Percentiles rank a stretch among this genome's conserved stretches.
phyloP scores from a whole-genome alignment of 2,113 vertebrate genomes.

The Euleptes europaea region DNA sequence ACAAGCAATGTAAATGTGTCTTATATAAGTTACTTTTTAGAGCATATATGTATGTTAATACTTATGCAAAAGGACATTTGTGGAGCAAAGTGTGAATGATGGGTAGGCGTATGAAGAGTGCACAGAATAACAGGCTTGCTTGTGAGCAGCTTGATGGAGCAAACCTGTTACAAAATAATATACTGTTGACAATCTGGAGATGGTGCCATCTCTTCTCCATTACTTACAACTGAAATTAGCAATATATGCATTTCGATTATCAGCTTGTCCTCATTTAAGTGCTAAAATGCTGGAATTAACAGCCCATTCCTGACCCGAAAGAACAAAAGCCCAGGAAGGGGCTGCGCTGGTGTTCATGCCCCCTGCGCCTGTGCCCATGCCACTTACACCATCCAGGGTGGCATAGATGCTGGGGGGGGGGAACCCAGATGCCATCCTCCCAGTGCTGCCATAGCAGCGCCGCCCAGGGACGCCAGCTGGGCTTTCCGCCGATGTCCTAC shows the following conservation, averaged over 20 bases:
- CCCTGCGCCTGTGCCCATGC: too few species aligned
- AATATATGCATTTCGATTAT: neutral
- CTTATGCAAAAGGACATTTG: constrained; percentile 57
- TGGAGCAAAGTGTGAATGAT: constrained; percentile 51
- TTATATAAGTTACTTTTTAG: constrained; percentile 27
- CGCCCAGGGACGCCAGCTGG: too few species aligned
- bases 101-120: constrained; percentile 48
- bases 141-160: constrained; percentile 54
- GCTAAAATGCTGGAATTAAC: constrained; percentile 20
- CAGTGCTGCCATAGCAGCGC: too few species aligned
- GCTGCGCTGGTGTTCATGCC: too few species aligned
- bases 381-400: too few species aligned
- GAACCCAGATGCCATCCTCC: too few species aligned
- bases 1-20: constrained; percentile 41
- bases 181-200: constrained; percentile 53
- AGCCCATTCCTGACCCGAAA: too few species aligned
- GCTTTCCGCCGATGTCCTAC: too few species aligned
- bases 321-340: too few species aligned
- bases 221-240: constrained; percentile 18
- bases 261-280: neutral
- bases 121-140: constrained; percentile 50
- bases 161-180: constrained; percentile 53
- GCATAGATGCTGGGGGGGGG: too few species aligned
- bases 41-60: constrained; percentile 52
- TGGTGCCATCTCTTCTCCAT: constrained; percentile 42